Evolutionary conservation across 2,888 invertebrate species (phyloP).

Genomic region (Acanthosepion esculentum): DNA sequence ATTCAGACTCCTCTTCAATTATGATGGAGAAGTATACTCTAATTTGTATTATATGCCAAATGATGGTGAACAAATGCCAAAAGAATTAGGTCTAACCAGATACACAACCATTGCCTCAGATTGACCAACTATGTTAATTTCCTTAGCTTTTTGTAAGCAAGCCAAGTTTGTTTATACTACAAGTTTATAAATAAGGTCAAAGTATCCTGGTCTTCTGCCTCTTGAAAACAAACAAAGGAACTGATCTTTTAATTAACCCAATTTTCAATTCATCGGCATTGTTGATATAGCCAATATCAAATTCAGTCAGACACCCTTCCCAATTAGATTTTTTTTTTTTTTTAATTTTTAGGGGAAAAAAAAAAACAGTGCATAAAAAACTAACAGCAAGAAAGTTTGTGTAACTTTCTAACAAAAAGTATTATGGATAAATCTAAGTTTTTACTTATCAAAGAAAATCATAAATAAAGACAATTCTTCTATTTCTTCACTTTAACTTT

Average conservation of each 20-base stretch:
- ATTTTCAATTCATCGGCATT: not conserved
- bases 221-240: conserved; percentile 6
- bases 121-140: not conserved
- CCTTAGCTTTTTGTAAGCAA: not conserved
- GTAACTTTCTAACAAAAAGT: too few species aligned
- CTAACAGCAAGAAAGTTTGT: too few species aligned
- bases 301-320: not conserved
- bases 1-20: not conserved
- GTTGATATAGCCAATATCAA: not conserved
- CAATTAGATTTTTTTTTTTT: not conserved
- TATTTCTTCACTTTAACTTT: too few species aligned
- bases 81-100: conserved; percentile 1
- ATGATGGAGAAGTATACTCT: not conserved
- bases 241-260: conserved; percentile 33
- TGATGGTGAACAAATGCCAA: not conserved
- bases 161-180: not conserved
- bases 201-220: conserved; percentile 20
- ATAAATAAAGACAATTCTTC: too few species aligned
- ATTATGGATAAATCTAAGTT: too few species aligned
- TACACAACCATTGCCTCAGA: too few species aligned
- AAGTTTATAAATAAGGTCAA: not conserved
- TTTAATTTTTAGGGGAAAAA: not conserved
- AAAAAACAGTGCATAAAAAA: not conserved
- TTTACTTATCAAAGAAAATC: too few species aligned
- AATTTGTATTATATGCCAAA: not conserved